Percentiles rank a stretch among this genome's conserved stretches.
phyloP scores from a whole-genome alignment of 1,140 invertebrate species.

The Drosophila kanapiae region DNA sequence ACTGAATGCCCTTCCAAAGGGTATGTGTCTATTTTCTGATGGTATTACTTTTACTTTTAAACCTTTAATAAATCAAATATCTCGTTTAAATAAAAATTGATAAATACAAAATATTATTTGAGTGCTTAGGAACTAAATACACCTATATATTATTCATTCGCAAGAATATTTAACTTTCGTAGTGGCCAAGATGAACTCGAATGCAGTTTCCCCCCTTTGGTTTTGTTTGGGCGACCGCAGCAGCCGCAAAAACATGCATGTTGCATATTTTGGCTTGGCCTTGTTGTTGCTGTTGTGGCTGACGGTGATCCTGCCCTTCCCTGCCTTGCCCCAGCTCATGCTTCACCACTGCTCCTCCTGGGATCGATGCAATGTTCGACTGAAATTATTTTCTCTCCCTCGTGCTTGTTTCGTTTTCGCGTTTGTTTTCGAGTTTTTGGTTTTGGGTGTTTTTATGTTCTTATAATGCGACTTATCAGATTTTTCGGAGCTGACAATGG shows the following conservation, averaged over 20 bases:
- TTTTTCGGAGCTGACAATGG: constrained; percentile 80
- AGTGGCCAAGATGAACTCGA: neutral
- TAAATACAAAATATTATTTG: neutral
- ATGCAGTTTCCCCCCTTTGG: constrained; percentile 17
- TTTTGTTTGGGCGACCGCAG: constrained; percentile 65
- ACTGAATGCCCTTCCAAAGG: constrained; percentile 7
- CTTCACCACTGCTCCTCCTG: constrained; percentile 4
- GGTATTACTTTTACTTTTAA: too few species aligned
- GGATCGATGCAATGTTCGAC: constrained; percentile 29
- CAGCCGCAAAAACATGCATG: constrained; percentile 69
- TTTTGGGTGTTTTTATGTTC: constrained; percentile 83
- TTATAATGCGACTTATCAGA: constrained; percentile 84
- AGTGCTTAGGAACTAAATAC: neutral
- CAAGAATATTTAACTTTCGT: constrained; percentile 16
- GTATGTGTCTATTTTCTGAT: neutral
- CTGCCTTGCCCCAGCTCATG: neutral
- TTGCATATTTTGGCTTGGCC: constrained; percentile 73
- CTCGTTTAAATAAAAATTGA: too few species aligned
- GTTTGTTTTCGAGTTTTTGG: constrained; percentile 65
- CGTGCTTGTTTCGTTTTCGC: constrained; percentile 69
- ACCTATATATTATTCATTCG: neutral
- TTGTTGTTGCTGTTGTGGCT: constrained; percentile 60
- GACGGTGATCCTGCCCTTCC: constrained; percentile 14
- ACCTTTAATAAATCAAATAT: too few species aligned
- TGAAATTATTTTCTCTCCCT: constrained; percentile 80